Evolutionary conservation across 2,888 invertebrate genomes (phyloP), one percentile per base, ranked within the genome.

Genomic region (Eilema depressum): DNA sequence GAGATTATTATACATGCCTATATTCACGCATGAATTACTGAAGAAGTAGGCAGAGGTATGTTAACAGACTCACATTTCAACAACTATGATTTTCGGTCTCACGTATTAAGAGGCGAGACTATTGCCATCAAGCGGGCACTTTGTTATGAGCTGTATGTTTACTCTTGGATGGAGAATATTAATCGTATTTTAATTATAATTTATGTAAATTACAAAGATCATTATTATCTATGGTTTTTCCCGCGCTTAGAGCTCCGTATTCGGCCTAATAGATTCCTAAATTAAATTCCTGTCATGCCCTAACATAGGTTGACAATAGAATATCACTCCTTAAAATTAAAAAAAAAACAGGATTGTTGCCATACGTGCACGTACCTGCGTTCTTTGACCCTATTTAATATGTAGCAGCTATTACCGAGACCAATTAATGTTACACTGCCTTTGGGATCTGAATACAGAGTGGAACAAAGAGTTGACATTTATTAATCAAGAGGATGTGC

Each of bases 311-410:
- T 76, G 70, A 78, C 80, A 79, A 76, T 76, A 75, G 78, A 80
- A 81, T 85, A 83, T 81, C 81, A 85, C 83, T 83, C 77, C 71
- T n/a, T n/a, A 68, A 72, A 80, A 85, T 4, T 37, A 57, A 83
- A 86, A 85, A 85, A 83, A 75, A 83, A 69, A 59, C 71, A 53
- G 69, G 75, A 86, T 87, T 90, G 88, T 76, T 83, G 83, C 83
- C 89, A 91, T 93, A 83, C 85, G 85, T 86, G 75, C 91, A 89
- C 92, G 92, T 85, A 81, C 70, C 10, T 68, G 78, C 81, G 93
- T 91, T 92, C 93, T 89, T 88, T 89, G 92, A 89, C 88, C 93
- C 88, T 90, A 79, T 88, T 93, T 91, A 91, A 87, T 91, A 91
- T 92, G 91, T 89, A 86, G 80, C 84, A 81, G 79, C 85, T 85